Evolutionary conservation across 2,797 vertebrate genomes (phyloP).

Genomic region (Cossypha heuglini): DNA sequence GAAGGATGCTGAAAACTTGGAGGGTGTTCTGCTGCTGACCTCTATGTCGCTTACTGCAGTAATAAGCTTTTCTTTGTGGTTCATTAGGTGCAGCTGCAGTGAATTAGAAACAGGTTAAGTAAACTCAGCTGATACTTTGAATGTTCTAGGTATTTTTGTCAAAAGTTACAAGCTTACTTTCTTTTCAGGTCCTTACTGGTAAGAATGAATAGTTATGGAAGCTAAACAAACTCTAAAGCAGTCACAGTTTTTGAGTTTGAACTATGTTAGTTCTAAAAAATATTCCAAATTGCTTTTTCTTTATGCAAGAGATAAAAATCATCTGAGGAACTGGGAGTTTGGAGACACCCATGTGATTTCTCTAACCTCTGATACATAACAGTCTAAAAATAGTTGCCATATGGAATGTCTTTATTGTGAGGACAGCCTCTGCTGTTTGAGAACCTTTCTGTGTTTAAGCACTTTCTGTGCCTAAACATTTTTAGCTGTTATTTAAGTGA

Average conservation of each 20-base stretch:
- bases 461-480: conserved; percentile 45
- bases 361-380: conserved; percentile 44
- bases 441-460: conserved; percentile 12
- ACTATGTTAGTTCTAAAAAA: neutral
- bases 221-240: neutral
- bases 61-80: neutral
- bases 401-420: conserved; percentile 37
- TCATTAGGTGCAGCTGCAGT: neutral
- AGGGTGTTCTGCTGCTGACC: neutral
- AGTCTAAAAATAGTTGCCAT: conserved; percentile 51
- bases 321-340: neutral
- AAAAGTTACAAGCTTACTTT: neutral
- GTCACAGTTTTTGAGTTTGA: neutral
- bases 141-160: neutral
- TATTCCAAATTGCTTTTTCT: neutral
- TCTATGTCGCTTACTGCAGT: neutral
- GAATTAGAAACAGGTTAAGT: neutral
- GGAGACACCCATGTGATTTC: conserved; percentile 38
- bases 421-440: conserved; percentile 26
- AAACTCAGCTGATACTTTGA: neutral
- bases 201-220: neutral
- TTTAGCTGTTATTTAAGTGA: conserved; percentile 26
- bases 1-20: neutral
- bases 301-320: neutral
- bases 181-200: neutral